These are phyloP conservation scores for Neosilurus mollespiculum DNA, from an alignment of 2,797 vertebrate genomes.

Conservation along the genomic window DNA sequence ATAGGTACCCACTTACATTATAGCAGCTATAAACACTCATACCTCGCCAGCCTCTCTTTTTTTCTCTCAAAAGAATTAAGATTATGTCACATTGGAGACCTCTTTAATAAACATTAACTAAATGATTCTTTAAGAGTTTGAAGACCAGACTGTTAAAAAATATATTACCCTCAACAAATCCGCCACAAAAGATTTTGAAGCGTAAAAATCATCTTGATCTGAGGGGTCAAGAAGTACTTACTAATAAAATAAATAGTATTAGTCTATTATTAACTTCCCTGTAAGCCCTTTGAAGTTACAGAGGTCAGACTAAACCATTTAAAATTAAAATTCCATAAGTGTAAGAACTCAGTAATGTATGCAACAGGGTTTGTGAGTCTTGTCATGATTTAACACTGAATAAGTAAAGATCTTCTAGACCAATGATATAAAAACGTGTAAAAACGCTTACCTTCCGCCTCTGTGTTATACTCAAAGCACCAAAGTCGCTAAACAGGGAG, in stretches of 20 bases:
- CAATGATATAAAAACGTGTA: neutral
- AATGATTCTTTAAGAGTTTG: neutral
- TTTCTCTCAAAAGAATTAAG: neutral
- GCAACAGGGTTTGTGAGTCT: too few relatives aligned
- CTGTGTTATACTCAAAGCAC: constrained; percentile 94
- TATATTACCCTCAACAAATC: neutral
- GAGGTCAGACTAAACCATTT: too few relatives aligned
- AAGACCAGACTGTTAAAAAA: neutral
- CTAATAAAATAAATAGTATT: neutral
- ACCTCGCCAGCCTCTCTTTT: neutral
- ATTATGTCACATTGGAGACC: neutral
- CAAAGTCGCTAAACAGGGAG: constrained; percentile 97
- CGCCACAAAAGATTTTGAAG: neutral
- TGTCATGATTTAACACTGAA: too few relatives aligned
- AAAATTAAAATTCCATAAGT: too few relatives aligned
- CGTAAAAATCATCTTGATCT: neutral
- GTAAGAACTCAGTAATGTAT: too few relatives aligned
- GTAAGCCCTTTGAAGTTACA: too few relatives aligned
- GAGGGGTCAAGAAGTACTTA: neutral
- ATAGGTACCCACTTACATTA: neutral
- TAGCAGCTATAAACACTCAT: neutral
- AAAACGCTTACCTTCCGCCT: constrained; percentile 90
- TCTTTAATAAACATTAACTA: neutral
- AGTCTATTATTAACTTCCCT: too few relatives aligned
- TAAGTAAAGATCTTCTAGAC: neutral